These are phyloP conservation scores for Nephrotoma guestfalica DNA, from an alignment of 2,888 invertebrate genomes.

Conservation along the genomic window DNA sequence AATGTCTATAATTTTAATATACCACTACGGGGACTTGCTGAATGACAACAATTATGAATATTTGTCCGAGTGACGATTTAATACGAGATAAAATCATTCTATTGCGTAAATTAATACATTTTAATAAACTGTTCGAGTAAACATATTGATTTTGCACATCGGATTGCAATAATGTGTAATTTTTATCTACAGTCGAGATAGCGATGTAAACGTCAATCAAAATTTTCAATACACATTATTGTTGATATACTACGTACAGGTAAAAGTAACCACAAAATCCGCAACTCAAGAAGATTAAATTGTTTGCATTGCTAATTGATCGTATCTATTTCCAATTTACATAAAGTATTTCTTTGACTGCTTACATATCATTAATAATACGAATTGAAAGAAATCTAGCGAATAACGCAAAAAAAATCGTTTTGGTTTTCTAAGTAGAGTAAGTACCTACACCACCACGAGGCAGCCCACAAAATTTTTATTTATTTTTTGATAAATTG, in stretches of 20 bases:
- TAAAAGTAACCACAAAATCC: too few species aligned
- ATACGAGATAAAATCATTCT: too few species aligned
- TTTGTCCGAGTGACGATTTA: too few species aligned
- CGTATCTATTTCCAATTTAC: not conserved
- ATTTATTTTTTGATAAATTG: not conserved
- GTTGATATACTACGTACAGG: not conserved
- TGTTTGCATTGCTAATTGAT: not conserved
- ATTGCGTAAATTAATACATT: too few species aligned
- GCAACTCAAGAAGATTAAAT: not conserved
- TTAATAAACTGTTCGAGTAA: too few species aligned
- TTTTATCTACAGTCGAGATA: not conserved
- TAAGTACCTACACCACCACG: not conserved
- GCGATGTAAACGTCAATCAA: not conserved
- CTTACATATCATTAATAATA: not conserved
- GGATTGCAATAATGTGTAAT: not conserved
- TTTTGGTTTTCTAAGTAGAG: not conserved
- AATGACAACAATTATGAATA: too few species aligned
- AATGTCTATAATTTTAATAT: too few species aligned
- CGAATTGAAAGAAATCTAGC: not conserved
- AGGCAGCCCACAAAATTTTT: not conserved
- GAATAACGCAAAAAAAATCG: not conserved
- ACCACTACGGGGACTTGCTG: too few species aligned
- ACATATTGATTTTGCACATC: not conserved
- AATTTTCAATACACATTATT: not conserved
- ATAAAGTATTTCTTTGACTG: not conserved